Conservation (phyloP, 2,113 vertebrate genomes). For the Merops nubicus region DNA sequence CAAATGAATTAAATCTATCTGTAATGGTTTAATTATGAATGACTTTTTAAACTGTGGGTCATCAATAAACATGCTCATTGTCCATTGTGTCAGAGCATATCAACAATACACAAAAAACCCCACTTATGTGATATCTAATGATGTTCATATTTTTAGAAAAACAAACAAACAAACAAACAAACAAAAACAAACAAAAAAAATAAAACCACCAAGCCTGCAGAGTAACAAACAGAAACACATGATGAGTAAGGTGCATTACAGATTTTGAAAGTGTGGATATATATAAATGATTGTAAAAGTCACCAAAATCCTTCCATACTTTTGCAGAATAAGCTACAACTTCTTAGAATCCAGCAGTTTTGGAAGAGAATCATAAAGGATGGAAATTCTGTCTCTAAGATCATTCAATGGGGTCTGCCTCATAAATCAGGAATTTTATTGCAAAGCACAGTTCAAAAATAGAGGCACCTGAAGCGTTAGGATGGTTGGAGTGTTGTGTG, state of each 20-base stretch:
- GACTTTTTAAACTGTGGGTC: constrained; percentile 37
- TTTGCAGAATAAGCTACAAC: not conserved
- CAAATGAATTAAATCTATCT: not conserved
- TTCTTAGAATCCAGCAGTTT: not conserved
- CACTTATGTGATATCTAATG: constrained; percentile 6
- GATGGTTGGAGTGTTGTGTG: not conserved
- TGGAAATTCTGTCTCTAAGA: not conserved
- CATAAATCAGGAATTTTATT: not conserved
- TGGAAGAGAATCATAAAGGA: not conserved
- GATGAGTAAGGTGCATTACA: constrained; percentile 13
- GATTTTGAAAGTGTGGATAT: constrained; percentile 19
- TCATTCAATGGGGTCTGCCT: not conserved
- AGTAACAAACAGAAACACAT: not conserved
- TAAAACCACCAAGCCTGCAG: not conserved
- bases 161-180: not conserved
- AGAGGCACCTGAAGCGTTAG: not conserved
- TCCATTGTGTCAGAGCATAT: constrained; percentile 35
- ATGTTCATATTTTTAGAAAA: constrained; percentile 43
- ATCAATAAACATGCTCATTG: constrained; percentile 12
- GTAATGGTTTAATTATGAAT: constrained; percentile 7
- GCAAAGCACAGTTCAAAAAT: not conserved
- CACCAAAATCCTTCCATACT: not conserved
- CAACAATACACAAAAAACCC: not conserved
- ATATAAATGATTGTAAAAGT: not conserved
- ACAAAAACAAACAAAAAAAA: not conserved